Percentiles rank a stretch among this genome's conserved stretches.
Conservation (phyloP, 2,113 vertebrate species). For the Grallaria varia region DNA sequence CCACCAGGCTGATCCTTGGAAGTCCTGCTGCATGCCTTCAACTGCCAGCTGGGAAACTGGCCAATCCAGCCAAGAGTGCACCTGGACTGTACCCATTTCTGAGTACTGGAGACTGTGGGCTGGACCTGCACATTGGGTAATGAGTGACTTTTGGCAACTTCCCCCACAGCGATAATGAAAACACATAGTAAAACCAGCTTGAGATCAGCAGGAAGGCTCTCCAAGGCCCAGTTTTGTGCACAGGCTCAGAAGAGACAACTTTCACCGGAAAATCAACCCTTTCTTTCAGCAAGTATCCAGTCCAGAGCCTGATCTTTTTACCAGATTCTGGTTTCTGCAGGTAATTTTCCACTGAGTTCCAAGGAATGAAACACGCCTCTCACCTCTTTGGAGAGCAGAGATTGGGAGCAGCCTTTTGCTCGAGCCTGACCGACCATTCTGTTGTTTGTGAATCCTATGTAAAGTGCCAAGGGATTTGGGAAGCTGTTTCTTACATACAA, state of each 20-base stretch:
- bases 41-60: not conserved
- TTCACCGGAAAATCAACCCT: not conserved
- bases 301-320: not conserved
- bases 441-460: not conserved
- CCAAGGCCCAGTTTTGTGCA: not conserved
- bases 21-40: not conserved
- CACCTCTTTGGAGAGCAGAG: not conserved
- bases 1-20: not conserved
- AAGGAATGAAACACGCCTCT: not conserved
- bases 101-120: not conserved
- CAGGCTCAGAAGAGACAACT: not conserved
- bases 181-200: not conserved
- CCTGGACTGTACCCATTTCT: not conserved
- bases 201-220: not conserved
- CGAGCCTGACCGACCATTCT: not conserved
- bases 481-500: not conserved
- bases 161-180: not conserved
- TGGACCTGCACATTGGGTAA: not conserved
- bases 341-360: not conserved
- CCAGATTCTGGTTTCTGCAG: not conserved
- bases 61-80: not conserved
- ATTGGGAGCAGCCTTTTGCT: not conserved
- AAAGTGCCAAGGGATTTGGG: not conserved
- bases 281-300: not conserved
- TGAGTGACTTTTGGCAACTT: not conserved